Base-by-base conservation (phyloP, 2,113 vertebrate species). In the Cebidichthys violaceus region DNA sequence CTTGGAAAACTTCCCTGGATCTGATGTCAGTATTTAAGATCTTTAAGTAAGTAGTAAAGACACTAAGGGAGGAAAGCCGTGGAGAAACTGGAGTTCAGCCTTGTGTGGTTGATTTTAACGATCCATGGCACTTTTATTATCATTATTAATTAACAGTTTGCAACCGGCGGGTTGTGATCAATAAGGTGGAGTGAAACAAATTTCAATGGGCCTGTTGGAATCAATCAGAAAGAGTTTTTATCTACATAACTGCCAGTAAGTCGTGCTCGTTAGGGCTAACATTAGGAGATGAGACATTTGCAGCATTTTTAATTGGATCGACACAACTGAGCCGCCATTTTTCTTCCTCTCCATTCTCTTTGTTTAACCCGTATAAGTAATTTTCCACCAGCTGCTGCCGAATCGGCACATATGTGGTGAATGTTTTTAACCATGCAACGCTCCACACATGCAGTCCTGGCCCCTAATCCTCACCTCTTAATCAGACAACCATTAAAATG, bases 71-170 rank as follows among this genome's bases (percentile, higher is more conserved):
- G 62, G 17, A 31, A 60, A 50, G 83, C 22, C 24, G 11, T 9
- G 52, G 20, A 31, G 50, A 57, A 67, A 67, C 65, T 3, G 64
- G 27, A 85, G 87, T 90, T 89, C 85, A 86, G 89, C 82, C 88
- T 83, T 37, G 78, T 90, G 88, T 88, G 87, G 93, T 72, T 89
- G 96, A 97, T 96, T 97, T 97, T 98, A 98, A 98, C 96, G 96
- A 97, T 95, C 96, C 92, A 89, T 96, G 97, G 96, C 97, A 97
- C 96, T 97, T 98, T 98, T 97, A 98, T 99, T 97, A 99, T 98
- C 97, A 97, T 97, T 98, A 97, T 98, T 98, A 98, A 98, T 98
- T 98, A 98, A 97, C 96, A 95, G 96, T 97, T 94, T 97, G 98
- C 96, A 96, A 96, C 96, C 94, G 94, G 96, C 95, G 92, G 94